Base-by-base conservation (phyloP, 1,140 invertebrate species). In the Drosophila nikananu region DNA sequence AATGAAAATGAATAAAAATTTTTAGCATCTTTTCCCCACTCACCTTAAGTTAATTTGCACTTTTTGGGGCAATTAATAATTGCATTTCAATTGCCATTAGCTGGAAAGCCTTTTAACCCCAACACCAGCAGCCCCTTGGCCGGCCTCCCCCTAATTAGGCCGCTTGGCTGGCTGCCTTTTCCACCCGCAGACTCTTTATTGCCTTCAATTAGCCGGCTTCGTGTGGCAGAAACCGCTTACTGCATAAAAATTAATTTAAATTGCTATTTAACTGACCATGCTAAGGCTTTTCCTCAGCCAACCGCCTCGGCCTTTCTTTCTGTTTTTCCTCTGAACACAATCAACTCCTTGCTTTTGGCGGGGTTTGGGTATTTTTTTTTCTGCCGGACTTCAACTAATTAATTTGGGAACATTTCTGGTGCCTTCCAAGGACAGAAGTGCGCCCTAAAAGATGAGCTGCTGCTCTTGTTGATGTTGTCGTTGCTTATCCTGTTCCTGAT, bases 241-340 rank as follows among this genome's bases (percentile, higher is more conserved):
- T 86, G 83, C 72, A 81, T 81, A 87, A 83, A 87, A 86, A 86
- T 86, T 87, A 83, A 86, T 87, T 86, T 86, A 87, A 86, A 86
- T 86, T 86, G 84, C 83, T 83, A 86, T 86, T 86, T 86, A 86
- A 86, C 83, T 86, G 83, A 87, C 80, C 83, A 65, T 83, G 61
- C 63, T 61, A 54, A 60, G 77, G 58, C 71, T 48, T 75, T 67
- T 78, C 63, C 78, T 59, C 44, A 63, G 35, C 21, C 59, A 74
- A 39, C 58, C 52, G 21, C 21, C n/a, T 55, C 23, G 59, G 37
- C 25, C 77, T 65, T 77, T 59, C 41, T 61, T 75, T 52, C 19
- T 17, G 30, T 19, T 51, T 78, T 42, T 15, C 39, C 63, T 19
- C 49, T 30, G 27, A 51, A 37, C 42, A 54, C 23, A 68, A 39